phyloP scores from a whole-genome alignment of 2,797 vertebrate species.

The Semotilus atromaculatus region DNA sequence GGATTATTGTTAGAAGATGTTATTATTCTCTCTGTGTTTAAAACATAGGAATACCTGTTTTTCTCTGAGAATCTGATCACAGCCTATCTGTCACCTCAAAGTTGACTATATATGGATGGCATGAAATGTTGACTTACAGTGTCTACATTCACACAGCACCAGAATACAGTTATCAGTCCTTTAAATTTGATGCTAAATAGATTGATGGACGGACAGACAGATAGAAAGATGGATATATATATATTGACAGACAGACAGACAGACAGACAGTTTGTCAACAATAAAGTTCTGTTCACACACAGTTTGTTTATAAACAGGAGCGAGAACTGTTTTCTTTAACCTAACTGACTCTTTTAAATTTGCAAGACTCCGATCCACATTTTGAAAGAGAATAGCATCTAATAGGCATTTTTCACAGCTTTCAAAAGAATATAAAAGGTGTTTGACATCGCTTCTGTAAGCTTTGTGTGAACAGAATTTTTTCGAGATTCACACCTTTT shows the following conservation, averaged over 20 bases:
- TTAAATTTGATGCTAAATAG: neutral
- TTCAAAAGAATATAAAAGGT: neutral
- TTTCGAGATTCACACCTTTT: neutral
- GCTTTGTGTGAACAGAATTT: neutral
- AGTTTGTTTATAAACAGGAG: neutral
- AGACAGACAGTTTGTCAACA: neutral
- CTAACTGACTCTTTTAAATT: neutral
- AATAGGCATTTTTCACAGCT: neutral
- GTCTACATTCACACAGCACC: neutral
- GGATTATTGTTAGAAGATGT: slow-evolving; percentile 12
- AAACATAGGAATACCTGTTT: neutral
- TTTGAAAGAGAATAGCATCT: neutral
- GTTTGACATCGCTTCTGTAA: neutral
- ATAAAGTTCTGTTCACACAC: neutral
- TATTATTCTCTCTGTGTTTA: slow-evolving; percentile 20
- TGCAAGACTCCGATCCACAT: neutral
- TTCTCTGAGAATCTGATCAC: neutral
- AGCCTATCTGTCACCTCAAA: slow-evolving; percentile 6
- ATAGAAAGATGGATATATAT: no score
- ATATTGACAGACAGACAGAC: neutral
- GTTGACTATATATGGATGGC: neutral
- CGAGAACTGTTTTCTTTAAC: neutral
- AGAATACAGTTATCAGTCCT: neutral
- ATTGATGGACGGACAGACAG: no score
- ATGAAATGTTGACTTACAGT: neutral